phyloP scores from a whole-genome alignment of 2,113 vertebrate species.

The Oxyura jamaicensis region DNA sequence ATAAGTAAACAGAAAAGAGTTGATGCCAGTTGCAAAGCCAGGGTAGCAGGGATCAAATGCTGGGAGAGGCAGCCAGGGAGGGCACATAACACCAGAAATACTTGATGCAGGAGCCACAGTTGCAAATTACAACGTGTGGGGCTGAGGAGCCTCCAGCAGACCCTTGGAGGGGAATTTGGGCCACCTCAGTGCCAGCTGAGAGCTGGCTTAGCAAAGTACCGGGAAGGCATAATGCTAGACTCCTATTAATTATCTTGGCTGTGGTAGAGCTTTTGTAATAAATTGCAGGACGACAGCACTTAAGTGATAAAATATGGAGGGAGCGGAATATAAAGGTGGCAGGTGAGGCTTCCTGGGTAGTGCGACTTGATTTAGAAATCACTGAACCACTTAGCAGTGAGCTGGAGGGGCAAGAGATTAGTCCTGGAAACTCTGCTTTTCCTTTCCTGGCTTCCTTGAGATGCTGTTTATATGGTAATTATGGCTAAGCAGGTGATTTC shows the following conservation, averaged over 20 bases:
- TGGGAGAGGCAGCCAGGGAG: not conserved
- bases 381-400: not conserved
- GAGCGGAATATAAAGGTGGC: not conserved
- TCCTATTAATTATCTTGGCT: slow-evolving; percentile 36
- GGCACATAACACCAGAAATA: not conserved
- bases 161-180: not conserved
- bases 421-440: slow-evolving; percentile 7
- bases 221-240: not conserved
- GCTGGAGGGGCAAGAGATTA: not conserved
- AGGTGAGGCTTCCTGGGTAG: not conserved
- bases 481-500: slow-evolving; percentile 64
- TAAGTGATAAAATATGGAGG: slow-evolving; percentile 46
- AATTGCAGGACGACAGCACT: slow-evolving; percentile 27
- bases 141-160: not conserved
- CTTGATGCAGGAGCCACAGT: not conserved
- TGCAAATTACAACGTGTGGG: slow-evolving; percentile 4
- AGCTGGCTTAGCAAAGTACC: slow-evolving; percentile 38
- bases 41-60: not conserved
- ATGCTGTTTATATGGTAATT: slow-evolving; percentile 20
- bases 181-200: not conserved
- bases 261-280: slow-evolving; percentile 11
- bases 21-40: not conserved
- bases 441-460: slow-evolving; percentile 32
- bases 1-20: not conserved
- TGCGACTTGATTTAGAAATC: not conserved